phyloP scores from a whole-genome alignment of 2,888 invertebrate genomes.

The Podabrus alpinus region DNA sequence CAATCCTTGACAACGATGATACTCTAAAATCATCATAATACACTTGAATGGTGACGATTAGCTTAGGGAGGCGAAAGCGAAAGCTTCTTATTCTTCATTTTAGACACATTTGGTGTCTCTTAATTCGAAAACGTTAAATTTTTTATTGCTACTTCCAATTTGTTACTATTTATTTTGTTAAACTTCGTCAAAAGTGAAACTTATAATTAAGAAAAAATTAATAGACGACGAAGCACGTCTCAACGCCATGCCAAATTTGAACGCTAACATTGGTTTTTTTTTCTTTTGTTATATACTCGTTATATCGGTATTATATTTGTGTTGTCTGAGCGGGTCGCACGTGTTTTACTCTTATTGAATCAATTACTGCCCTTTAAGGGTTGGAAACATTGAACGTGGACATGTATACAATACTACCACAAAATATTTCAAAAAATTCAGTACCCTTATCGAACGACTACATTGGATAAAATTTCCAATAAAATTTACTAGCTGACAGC shows the following conservation, averaged over 20 bases:
- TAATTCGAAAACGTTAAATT: neutral
- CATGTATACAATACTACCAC: slow-evolving; percentile 37
- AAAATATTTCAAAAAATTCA: slow-evolving; percentile 29
- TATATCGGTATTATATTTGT: slow-evolving; percentile 51
- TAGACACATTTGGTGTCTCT: neutral
- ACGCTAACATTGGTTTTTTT: slow-evolving; percentile 22
- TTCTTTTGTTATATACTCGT: slow-evolving; percentile 34
- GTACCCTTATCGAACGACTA: slow-evolving; percentile 9
- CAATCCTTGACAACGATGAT: slow-evolving; percentile 40
- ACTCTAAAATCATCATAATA: slow-evolving; percentile 24
- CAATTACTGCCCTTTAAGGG: slow-evolving; percentile 56
- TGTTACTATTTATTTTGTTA: neutral
- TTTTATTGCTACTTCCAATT: neutral
- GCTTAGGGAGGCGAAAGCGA: neutral
- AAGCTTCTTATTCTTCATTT: neutral
- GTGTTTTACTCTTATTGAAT: slow-evolving; percentile 57
- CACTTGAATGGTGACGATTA: slow-evolving; percentile 8
- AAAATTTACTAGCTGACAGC: slow-evolving; percentile 44
- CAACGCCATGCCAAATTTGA: slow-evolving; percentile 17
- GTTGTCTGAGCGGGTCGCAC: slow-evolving; percentile 47
- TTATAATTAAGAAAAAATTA: slow-evolving; percentile 15
- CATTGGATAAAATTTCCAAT: slow-evolving; percentile 22
- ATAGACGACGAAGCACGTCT: slow-evolving; percentile 14
- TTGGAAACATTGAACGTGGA: slow-evolving; percentile 51
- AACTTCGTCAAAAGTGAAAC: neutral